Evolutionary conservation across 30 jellyfish, hydroid and myxozoan genomes (phyloP).

Genomic region (Aurelia sp.): DNA sequence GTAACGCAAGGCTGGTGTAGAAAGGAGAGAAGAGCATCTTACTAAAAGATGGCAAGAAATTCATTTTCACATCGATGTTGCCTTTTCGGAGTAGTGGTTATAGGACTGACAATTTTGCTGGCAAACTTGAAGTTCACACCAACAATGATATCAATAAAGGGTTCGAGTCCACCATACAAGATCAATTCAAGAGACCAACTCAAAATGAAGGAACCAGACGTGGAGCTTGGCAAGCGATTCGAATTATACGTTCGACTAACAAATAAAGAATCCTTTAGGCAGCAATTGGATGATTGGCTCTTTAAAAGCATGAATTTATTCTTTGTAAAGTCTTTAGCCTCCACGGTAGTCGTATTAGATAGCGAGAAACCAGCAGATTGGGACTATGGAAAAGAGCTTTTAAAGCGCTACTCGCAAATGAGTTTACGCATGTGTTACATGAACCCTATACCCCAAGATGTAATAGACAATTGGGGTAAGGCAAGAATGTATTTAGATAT

Average conservation of each 20-base stretch:
- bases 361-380: constrained; percentile 34
- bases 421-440: constrained; percentile 4
- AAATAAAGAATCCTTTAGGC: not conserved
- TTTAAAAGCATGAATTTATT: constrained; percentile 38
- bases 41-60: too few relatives aligned
- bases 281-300: constrained; percentile 41
- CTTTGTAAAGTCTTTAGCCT: constrained; percentile 29
- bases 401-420: not conserved
- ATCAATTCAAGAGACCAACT: too few relatives aligned
- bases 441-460: constrained; percentile 11
- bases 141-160: too few relatives aligned
- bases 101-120: too few relatives aligned
- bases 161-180: too few relatives aligned
- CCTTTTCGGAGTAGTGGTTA: too few relatives aligned
- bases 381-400: constrained; percentile 6
- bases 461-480: constrained; percentile 5
- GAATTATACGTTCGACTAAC: constrained; percentile 46
- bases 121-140: too few relatives aligned
- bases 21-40: too few relatives aligned
- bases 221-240: not conserved
- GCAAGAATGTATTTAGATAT: constrained; percentile 50
- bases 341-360: constrained; percentile 26
- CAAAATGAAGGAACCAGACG: too few relatives aligned
- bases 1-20: too few relatives aligned
- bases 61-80: too few relatives aligned